phyloP scores from a whole-genome alignment of 2,797 vertebrate species.

The Oreortyx pictus region DNA sequence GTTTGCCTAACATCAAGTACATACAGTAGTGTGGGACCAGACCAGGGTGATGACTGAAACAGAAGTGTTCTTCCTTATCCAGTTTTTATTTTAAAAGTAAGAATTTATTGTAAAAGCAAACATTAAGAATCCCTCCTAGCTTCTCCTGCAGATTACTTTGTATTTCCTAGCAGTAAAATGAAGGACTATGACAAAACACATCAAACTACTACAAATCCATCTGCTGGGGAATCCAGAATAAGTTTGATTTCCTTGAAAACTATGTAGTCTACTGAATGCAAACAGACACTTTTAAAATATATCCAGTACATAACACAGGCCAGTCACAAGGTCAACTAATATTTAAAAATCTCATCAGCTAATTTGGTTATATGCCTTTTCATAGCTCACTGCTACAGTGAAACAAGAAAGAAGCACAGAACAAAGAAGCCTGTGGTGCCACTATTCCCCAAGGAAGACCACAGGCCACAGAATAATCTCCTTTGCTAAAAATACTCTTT shows the following conservation, averaged over 20 bases:
- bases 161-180: background rate
- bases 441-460: background rate
- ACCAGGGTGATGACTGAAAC: background rate
- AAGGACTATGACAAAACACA: background rate
- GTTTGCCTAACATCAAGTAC: background rate
- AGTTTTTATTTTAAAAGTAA: background rate
- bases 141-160: background rate
- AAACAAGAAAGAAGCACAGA: background rate
- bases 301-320: background rate
- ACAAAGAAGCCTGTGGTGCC: background rate
- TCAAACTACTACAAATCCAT: background rate
- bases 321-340: background rate
- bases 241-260: background rate
- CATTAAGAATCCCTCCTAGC: background rate
- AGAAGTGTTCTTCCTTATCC: background rate
- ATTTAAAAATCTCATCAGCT: background rate
- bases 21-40: background rate
- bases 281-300: background rate
- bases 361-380: background rate
- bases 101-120: background rate
- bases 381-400: background rate
- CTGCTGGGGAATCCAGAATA: background rate
- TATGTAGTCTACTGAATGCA: background rate
- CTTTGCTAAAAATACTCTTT: background rate
- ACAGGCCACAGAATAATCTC: background rate